Evolutionary conservation across 1,140 invertebrate genomes (phyloP).

Genomic region (Dendroctonus ponderosae): DNA sequence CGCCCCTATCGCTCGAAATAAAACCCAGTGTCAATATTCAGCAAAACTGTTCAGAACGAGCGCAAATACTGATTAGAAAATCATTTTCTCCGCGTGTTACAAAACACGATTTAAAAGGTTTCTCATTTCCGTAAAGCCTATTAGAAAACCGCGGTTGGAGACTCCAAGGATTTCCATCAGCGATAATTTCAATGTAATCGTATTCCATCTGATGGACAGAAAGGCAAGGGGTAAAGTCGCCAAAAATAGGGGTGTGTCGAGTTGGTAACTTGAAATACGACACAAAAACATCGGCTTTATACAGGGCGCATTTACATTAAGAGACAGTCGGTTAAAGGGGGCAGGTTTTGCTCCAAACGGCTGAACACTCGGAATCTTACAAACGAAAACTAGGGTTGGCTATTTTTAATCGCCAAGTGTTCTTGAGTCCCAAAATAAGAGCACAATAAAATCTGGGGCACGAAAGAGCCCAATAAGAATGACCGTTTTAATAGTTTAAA

Average conservation of each 20-base stretch:
- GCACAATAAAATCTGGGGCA: no score
- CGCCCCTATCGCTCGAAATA: conserved; percentile 1
- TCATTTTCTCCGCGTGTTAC: conserved; percentile 13
- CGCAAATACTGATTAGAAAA: conserved; percentile 10
- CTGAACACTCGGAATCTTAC: no score
- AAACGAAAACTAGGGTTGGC: no score
- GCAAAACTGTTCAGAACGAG: not conserved
- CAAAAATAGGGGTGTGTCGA: not conserved
- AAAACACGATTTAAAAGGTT: conserved; percentile 31
- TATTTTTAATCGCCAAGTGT: no score
- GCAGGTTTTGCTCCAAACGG: no score
- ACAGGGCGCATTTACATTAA: no score
- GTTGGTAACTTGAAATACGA: no score
- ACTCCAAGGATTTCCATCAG: conserved; percentile 34
- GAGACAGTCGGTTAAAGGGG: no score
- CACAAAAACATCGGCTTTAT: no score
- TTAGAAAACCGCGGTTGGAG: conserved; percentile 30
- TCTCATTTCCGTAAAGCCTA: conserved; percentile 31
- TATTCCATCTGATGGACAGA: conserved; percentile 27
- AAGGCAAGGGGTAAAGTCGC: conserved; percentile 7
- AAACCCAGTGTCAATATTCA: not conserved
- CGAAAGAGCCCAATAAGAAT: no score
- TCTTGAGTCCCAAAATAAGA: no score
- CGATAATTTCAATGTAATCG: conserved; percentile 36
- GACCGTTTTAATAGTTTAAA: no score